These are phyloP conservation scores for Listronotus oregonensis DNA, from an alignment of 1,140 invertebrate species.

Conservation along the genomic window DNA sequence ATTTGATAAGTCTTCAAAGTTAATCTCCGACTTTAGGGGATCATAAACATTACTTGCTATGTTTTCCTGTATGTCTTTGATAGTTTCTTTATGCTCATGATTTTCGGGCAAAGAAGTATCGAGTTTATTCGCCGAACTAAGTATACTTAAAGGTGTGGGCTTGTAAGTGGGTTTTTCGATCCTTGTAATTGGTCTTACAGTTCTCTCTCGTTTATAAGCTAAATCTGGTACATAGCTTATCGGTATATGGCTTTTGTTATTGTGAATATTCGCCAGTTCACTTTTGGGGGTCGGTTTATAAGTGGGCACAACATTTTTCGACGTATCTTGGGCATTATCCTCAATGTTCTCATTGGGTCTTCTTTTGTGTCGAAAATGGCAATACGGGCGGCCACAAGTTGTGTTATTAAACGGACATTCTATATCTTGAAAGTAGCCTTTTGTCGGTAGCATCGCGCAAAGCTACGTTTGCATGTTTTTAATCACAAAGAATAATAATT, in stretches of 20 bases:
- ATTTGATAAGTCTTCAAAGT: slow-evolving; percentile 53
- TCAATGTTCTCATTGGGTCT: slow-evolving; percentile 57
- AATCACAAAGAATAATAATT: background rate
- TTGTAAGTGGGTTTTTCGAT: slow-evolving; percentile 51
- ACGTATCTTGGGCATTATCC: slow-evolving; percentile 28
- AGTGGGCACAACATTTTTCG: slow-evolving; percentile 49
- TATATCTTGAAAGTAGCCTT: slow-evolving; percentile 81
- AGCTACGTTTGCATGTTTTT: slow-evolving; percentile 12
- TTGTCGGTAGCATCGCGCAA: slow-evolving; percentile 78
- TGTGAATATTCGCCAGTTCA: slow-evolving; percentile 48
- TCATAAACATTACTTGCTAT: slow-evolving; percentile 45
- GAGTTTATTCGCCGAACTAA: slow-evolving; percentile 41
- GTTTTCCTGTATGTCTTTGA: slow-evolving; percentile 45
- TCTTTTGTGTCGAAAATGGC: slow-evolving; percentile 83
- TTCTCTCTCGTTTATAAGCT: slow-evolving; percentile 43
- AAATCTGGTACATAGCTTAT: slow-evolving; percentile 55
- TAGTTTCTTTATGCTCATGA: slow-evolving; percentile 35
- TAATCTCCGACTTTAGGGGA: slow-evolving; percentile 43
- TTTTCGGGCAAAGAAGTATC: slow-evolving; percentile 27
- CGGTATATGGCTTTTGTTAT: slow-evolving; percentile 51
- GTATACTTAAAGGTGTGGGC: slow-evolving; percentile 53
- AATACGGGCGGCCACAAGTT: slow-evolving; percentile 83
- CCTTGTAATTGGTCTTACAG: slow-evolving; percentile 37
- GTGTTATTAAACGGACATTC: slow-evolving; percentile 83
- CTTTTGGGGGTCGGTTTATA: slow-evolving; percentile 59